Evolutionary conservation across 2,888 invertebrate genomes (phyloP), one percentile per base, ranked within the genome.

Genomic region (Iselma pallidipennis): DNA sequence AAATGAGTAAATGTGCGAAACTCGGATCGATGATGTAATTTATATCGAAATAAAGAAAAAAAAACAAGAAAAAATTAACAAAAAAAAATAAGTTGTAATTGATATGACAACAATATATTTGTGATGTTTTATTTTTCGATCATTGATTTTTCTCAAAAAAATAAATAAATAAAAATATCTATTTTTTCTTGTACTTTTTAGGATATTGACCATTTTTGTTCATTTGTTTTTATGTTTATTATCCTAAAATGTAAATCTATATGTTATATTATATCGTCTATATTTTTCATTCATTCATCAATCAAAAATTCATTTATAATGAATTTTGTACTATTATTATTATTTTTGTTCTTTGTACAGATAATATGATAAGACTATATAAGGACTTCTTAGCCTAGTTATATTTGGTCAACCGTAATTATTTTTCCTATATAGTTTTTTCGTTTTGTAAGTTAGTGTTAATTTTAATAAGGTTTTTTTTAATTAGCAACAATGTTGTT

Each of bases 371-470:
- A 7, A n/a, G 37, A 16, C 7, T 1, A 16, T 7, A 12, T 1
- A 45, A 2, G 21, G n/a, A n/a, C n/a, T n/a, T n/a, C 12, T 10
- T 21, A 45, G 3, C 21, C 4, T 7, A 29, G n/a, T n/a, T n/a
- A n/a, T n/a, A n/a, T n/a, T 29, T 29, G 10, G 16, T 45, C n/a
- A 7, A 37, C 12, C 21, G 10, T 45, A 4, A 6, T n/a, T 25
- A 45, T 21, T 45, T 45, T 19, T 12, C 45, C 37, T 37, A 33
- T 65, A 70, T 71, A 68, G 65, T 66, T 68, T 69, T 72, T 71
- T 66, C 69, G 71, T 73, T 72, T 73, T 74, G 71, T 68, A 66
- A 61, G 61, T 70, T 71, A 72, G 69, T 66, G 66, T 72, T 70
- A 61, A 54, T 70, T 74, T 70, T 45, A n/a, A n/a, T 45, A 6